Evolutionary conservation across 2,888 invertebrate species (phyloP).

Genomic region (Lepidocyrtoides sp.): DNA sequence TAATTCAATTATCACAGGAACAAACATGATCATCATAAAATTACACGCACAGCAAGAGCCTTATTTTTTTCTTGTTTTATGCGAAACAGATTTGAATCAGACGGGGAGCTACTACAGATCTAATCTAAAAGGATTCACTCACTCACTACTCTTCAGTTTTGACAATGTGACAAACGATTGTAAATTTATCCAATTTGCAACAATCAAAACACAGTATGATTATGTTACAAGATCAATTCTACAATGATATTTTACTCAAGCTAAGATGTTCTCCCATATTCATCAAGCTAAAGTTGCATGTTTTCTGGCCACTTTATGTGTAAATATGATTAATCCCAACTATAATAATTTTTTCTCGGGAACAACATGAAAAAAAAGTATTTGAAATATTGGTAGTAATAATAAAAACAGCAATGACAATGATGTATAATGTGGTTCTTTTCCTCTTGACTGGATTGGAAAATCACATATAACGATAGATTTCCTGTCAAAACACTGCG

Average conservation of each 20-base stretch:
- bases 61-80: no score
- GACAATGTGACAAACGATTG: conserved; percentile 31
- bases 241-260: not conserved
- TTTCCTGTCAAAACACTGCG: conserved; percentile 49
- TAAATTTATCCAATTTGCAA: not conserved
- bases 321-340: not conserved
- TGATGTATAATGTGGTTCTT: not conserved
- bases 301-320: not conserved
- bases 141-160: not conserved
- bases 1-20: conserved; percentile 64
- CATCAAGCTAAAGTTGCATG: not conserved
- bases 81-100: conserved; percentile 4
- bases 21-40: conserved; percentile 44
- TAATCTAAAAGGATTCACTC: not conserved
- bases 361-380: not conserved
- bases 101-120: not conserved
- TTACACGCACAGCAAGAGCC: not conserved
- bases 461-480: conserved; percentile 48
- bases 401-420: not conserved
- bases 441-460: conserved; percentile 18
- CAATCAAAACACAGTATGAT: no score
- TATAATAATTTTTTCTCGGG: no score
- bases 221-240: no score
- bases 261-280: no score
- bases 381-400: not conserved